A percentile compares a stretch with the other conserved stretches of the same genome.
These are phyloP conservation scores for Cyprinodon variegatus DNA, from an alignment of 2,113 vertebrate species.

Conservation along the genomic window DNA sequence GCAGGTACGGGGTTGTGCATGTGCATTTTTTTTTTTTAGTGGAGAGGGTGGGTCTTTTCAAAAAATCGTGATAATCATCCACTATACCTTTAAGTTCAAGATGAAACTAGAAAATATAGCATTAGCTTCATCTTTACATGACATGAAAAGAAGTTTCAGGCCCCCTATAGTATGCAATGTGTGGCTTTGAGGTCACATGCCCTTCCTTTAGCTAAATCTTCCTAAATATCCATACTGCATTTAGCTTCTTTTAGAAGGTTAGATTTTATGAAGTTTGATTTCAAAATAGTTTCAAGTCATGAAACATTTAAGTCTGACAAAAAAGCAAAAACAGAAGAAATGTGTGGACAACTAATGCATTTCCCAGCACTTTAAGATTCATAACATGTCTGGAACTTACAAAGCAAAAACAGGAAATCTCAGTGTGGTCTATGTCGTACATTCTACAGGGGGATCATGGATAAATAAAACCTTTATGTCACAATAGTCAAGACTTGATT, in stretches of 20 bases:
- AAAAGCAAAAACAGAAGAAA: background rate
- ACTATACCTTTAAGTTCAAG: no score
- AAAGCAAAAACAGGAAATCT: slow-evolving; percentile 39
- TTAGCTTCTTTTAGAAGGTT: background rate
- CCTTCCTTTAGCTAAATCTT: no score
- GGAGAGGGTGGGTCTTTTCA: no score
- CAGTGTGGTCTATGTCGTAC: slow-evolving; percentile 36
- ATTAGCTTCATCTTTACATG: no score
- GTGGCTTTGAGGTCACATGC: no score
- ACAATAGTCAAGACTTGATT: slow-evolving; percentile 75
- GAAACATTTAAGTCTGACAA: background rate
- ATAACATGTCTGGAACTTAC: slow-evolving; percentile 28
- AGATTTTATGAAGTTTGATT: background rate
- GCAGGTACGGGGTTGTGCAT: no score
- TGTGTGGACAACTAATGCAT: background rate
- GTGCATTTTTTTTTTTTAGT: no score
- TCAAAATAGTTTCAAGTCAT: background rate
- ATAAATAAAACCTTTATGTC: slow-evolving; percentile 64
- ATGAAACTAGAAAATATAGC: no score
- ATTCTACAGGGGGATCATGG: slow-evolving; percentile 53
- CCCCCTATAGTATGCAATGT: no score
- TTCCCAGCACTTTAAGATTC: slow-evolving; percentile 1
- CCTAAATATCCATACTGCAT: background rate
- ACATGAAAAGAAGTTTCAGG: no score
- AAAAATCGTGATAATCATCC: no score